Base-by-base conservation (phyloP, 2,113 vertebrate genomes). In the Hucho hucho region DNA sequence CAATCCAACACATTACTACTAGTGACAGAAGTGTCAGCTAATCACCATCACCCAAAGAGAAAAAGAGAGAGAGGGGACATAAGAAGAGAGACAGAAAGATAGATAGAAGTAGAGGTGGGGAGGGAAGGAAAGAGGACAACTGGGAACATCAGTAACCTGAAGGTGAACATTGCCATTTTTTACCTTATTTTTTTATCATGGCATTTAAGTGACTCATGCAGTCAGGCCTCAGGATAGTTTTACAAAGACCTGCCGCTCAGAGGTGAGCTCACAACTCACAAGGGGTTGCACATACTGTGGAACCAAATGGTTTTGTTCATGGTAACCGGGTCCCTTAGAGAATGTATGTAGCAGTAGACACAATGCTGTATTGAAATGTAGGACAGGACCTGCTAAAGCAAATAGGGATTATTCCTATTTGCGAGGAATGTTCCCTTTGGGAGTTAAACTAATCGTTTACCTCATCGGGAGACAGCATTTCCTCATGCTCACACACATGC, bases 1-100 rank as follows among this genome's bases (percentile, higher is more conserved):
- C 79, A 79, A 83, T 75, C 78, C 69, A 86, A 89, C 83, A 83
- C 70, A 72, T 32, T 46, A 80, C 80, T 81, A 80, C 24, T 67
- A 83, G 73, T 77, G 77, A 87, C 74, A 66, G 77, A 64, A 79
- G 67, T 72, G 75, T 79, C 77, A 71, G 75, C 77, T 83, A 84
- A 82, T 83, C 69, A 84, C 65, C 13, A 61, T 29, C 59, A 83
- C 81, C 43, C 18, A 6, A 4, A 24, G 47, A 73, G 61, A 70
- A n/a, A 3, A 32, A 47, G 59, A 18, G n/a, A 78, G 77, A 66
- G 61, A 77, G 18, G 61, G 76, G 20, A 77, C 4, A 56, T 46
- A 78, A 82, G n/a, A 7, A 4, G 5, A 18, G 7, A 24, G 28
- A 78, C 11, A 66, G 5, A 28, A 25, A 46, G 20, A n/a, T 12